These are phyloP conservation scores for Microctonus aethiopoides DNA, from an alignment of 2,888 invertebrate species.

Conservation along the genomic window DNA sequence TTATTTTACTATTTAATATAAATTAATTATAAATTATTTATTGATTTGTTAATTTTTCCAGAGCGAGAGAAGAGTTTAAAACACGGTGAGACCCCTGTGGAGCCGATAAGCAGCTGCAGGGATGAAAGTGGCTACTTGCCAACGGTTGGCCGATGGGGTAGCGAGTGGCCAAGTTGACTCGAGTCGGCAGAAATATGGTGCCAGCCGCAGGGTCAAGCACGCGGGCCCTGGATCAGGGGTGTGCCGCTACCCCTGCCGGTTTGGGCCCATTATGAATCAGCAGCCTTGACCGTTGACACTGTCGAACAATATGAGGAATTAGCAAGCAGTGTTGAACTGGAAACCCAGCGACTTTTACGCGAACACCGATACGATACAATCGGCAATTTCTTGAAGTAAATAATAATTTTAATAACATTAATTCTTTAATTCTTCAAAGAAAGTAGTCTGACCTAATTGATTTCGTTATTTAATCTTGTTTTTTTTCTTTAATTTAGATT, in stretches of 20 bases:
- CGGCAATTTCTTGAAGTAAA: constrained; percentile 79
- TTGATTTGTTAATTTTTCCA: constrained; percentile 38
- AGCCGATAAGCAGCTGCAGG: constrained; percentile 69
- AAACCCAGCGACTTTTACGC: constrained; percentile 82
- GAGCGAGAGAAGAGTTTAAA: constrained; percentile 67
- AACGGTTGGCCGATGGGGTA: constrained; percentile 90
- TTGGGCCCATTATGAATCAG: constrained; percentile 73
- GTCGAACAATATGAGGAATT: constrained; percentile 81
- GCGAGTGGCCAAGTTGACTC: constrained; percentile 99
- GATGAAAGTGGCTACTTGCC: constrained; percentile 76
- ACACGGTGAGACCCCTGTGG: constrained; percentile 68
- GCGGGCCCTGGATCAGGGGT: constrained; percentile 74
- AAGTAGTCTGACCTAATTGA: not conserved
- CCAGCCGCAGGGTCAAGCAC: constrained; percentile 66
- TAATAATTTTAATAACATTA: constrained; percentile 19
- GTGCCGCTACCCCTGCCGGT: constrained; percentile 82
- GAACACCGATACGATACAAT: constrained; percentile 91
- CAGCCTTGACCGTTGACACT: constrained; percentile 68
- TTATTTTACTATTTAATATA: too few relatives aligned
- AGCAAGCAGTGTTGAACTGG: constrained; percentile 81
- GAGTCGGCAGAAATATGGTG: constrained; percentile 73
- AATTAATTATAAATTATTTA: not conserved
- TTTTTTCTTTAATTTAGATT: constrained; percentile 67
- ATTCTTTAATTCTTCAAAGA: too few relatives aligned
- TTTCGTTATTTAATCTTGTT: constrained; percentile 2